Evolutionary conservation across 2,888 invertebrate genomes (phyloP).

Genomic region (Linnaemya vulpina): DNA sequence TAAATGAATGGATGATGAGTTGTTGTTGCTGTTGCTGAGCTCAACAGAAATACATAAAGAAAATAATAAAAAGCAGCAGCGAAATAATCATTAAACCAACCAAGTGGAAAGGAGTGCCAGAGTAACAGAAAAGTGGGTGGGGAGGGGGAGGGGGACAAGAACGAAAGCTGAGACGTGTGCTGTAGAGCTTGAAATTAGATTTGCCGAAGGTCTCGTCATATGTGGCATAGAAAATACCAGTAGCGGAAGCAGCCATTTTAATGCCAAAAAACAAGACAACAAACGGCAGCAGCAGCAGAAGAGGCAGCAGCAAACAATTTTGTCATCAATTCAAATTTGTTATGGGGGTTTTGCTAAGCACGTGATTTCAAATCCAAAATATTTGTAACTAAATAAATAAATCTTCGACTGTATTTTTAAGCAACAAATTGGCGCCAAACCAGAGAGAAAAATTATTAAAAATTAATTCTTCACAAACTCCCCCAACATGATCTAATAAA

Average conservation of each 20-base stretch:
- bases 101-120: slow-evolving; percentile 63
- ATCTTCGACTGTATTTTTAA: background rate
- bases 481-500: background rate
- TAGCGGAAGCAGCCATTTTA: slow-evolving; percentile 38
- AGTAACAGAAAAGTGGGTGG: background rate
- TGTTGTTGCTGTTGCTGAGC: background rate
- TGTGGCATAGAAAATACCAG: background rate
- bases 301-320: background rate
- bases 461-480: slow-evolving; percentile 30
- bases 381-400: slow-evolving; percentile 21
- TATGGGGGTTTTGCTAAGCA: slow-evolving; percentile 55
- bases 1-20: background rate
- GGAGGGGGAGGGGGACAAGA: background rate
- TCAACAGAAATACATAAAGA: background rate
- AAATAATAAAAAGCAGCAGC: background rate
- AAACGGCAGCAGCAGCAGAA: background rate
- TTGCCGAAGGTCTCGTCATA: slow-evolving; percentile 40
- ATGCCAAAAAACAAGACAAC: background rate
- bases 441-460: background rate
- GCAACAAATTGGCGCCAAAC: slow-evolving; percentile 52
- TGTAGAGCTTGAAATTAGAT: slow-evolving; percentile 73
- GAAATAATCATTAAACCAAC: slow-evolving; percentile 65
- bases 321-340: slow-evolving; percentile 59
- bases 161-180: slow-evolving; percentile 58
- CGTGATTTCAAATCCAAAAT: slow-evolving; percentile 55